These are phyloP conservation scores for Amblyornis subalaris DNA, from an alignment of 2,113 vertebrate species.

Conservation along the genomic window DNA sequence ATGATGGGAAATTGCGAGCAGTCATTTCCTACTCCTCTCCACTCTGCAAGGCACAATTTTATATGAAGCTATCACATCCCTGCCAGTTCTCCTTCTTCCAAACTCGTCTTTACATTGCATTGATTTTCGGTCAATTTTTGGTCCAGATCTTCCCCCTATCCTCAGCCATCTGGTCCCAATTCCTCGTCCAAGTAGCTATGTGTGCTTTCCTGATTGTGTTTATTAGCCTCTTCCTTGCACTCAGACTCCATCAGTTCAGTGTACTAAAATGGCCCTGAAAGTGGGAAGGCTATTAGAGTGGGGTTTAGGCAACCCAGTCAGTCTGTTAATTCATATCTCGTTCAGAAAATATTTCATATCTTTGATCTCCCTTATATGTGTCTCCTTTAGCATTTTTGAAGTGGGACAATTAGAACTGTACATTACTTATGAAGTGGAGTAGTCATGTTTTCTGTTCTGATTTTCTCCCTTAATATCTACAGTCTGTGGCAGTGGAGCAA, in stretches of 20 bases:
- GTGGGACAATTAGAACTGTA: background rate
- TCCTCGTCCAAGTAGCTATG: background rate
- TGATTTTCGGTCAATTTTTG: background rate
- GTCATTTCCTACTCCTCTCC: background rate
- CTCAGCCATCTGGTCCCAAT: background rate
- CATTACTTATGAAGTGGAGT: background rate
- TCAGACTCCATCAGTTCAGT: background rate
- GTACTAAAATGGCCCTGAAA: background rate
- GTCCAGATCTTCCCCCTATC: background rate
- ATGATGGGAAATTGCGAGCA: background rate
- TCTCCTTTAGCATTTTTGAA: background rate
- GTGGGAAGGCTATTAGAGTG: background rate
- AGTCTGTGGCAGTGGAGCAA: background rate
- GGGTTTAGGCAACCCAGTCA: background rate
- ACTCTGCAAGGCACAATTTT: background rate
- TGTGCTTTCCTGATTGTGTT: background rate
- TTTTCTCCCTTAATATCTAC: background rate
- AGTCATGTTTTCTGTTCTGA: background rate
- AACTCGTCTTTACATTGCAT: background rate
- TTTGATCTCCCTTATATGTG: background rate
- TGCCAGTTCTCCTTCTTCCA: background rate
- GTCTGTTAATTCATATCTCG: background rate
- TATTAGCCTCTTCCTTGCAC: background rate
- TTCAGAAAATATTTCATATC: background rate
- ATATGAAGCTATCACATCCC: fast-evolving